Base-by-base conservation (phyloP, 2,113 vertebrate genomes). In the Pycnonotus jocosus region DNA sequence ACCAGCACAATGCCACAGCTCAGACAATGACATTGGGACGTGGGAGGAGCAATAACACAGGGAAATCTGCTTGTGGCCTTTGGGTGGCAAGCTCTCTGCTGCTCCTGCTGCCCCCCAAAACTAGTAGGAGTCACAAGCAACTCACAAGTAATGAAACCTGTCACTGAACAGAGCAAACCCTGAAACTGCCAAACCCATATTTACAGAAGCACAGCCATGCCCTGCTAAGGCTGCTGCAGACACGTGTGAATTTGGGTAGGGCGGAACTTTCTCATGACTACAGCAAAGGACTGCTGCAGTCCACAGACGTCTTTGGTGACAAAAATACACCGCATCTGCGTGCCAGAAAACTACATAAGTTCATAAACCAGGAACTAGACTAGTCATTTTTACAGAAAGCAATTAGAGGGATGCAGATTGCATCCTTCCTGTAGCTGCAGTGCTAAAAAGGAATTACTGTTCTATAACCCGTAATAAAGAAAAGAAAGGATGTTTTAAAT, bases 181-280 rank as follows among this genome's bases (percentile, higher is more conserved):
- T 28, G 35, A 33, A 82, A 44, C 31, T 28, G 20, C 51, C 28
- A 31, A 20, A 66, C 25, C 42, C 0, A 0, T 17, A 53, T 31
- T 68, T n/a, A 47, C n/a, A 57, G 72, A 19, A 84, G 47, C 80
- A n/a, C 5, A 0, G 57, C 27, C 3, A 0, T 4, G 33, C 48
- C 65, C 37, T 0, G 0, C 28, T 57, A 64, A 50, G 1, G 2
- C 53, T 27, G 62, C 44, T 2, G 0, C 57, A 64, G 72, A 23
- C 66, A 20, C 1, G 2, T 5, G 61, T 35, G 42, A 45, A 69
- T 37, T 61, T 0, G 1, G 42, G 33, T 84, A 71, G 54, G 57
- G 61, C 23, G 42, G 73, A n/a, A 54, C 33, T 51, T 81, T 48
- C 66, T 78, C 54, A 47, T 1, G 3, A 66, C 48, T 68, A 48